Conservation (phyloP, 2,888 invertebrate species). For the Heliconius sara region DNA sequence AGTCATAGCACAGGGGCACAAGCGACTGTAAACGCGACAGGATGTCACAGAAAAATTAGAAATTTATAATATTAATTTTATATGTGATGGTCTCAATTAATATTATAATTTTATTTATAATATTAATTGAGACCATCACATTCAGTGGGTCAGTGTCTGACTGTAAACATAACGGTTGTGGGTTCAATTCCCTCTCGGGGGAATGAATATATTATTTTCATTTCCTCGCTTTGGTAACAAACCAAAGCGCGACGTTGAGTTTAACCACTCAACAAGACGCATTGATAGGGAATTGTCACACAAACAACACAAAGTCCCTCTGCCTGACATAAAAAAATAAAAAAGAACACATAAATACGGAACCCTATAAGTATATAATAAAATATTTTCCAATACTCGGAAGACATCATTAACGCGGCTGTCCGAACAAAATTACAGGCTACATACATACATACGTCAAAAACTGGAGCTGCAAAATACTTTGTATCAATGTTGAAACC, state of each 20-base stretch:
- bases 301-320: not conserved
- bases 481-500: constrained; percentile 5
- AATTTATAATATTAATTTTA: too few relatives aligned
- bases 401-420: constrained; percentile 33
- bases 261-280: not conserved
- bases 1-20: too few relatives aligned
- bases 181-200: not conserved
- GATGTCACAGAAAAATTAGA: too few relatives aligned
- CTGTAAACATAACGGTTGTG: not conserved
- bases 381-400: constrained; percentile 30
- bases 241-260: not conserved
- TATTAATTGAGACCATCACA: too few relatives aligned
- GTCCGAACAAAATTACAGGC: constrained; percentile 36
- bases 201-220: not conserved
- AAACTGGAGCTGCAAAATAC: constrained; percentile 25
- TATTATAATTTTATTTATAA: too few relatives aligned
- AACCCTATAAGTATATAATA: not conserved
- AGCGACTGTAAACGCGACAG: too few relatives aligned
- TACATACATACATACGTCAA: constrained; percentile 28
- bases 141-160: too few relatives aligned
- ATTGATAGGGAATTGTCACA: not conserved
- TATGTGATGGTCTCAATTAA: too few relatives aligned
- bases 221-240: not conserved
- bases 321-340: not conserved
- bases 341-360: not conserved